Percentiles rank a stretch among this genome's conserved stretches.
These are phyloP conservation scores for Helarctos malayanus DNA, from an alignment of 2,797 vertebrate genomes.

Conservation along the genomic window DNA sequence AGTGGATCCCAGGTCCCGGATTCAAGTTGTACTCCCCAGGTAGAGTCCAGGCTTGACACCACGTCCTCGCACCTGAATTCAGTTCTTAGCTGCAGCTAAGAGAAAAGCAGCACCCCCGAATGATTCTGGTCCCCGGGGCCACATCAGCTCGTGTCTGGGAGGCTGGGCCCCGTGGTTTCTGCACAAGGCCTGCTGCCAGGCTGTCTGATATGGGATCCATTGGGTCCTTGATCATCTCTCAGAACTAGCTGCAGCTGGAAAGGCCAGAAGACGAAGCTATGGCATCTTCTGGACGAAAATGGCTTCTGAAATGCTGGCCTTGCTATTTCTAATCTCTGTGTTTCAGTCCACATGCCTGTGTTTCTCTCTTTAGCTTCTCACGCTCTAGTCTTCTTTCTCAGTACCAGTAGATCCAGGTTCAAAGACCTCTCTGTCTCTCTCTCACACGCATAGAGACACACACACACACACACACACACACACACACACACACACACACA, in stretches of 20 bases:
- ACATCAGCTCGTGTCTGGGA: neutral
- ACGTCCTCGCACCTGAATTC: neutral
- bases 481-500: neutral
- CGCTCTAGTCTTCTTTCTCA: neutral
- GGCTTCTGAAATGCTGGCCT: neutral
- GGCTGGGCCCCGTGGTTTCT: neutral
- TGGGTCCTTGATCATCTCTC: constrained; percentile 27
- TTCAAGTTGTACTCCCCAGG: neutral
- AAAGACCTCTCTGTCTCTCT: neutral
- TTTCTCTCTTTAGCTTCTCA: neutral
- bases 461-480: accelerated
- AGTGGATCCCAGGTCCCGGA: neutral
- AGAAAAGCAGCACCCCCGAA: neutral
- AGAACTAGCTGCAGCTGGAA: neutral
- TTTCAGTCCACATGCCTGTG: accelerated
- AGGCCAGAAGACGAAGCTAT: neutral
- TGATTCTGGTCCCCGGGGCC: neutral
- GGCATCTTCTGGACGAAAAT: neutral
- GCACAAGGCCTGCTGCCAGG: neutral
- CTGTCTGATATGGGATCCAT: neutral
- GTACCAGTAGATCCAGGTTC: neutral
- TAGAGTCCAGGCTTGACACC: neutral
- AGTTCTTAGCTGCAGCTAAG: neutral
- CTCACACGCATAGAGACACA: neutral
- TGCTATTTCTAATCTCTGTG: neutral